Evolutionary conservation across 2,113 vertebrate genomes (phyloP), one percentile per base, ranked within the genome.

Genomic region (Artemisiospiza belli): DNA sequence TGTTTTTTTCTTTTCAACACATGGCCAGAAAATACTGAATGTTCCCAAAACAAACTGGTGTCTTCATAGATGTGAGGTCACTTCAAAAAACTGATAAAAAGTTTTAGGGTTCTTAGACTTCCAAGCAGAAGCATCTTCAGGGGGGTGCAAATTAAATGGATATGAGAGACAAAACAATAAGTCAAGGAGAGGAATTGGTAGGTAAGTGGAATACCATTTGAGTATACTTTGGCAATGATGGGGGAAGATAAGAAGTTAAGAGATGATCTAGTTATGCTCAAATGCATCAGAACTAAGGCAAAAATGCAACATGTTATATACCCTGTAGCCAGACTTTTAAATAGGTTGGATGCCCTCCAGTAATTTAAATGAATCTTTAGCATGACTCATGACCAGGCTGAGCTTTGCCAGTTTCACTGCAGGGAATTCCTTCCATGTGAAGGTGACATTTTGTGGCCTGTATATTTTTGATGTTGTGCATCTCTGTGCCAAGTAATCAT

Each of bases 331-430:
- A 95, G 92, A 86, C 30, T 95, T 94, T 90, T 92, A 95, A 96
- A 93, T 95, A 94, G 88, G 13, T 91, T 97, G 97, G 95, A 95
- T 96, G 83, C n/a, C 90, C 94, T 97, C 96, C 96, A 97, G 95
- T 94, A 93, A 83, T 95, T 93, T 94, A 96, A 96, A 96, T 95
- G 84, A 97, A 89, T 96, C 91, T 95, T 95, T 94, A 95, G 59
- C 59, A 83, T 94, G 92, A 96, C 91, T 95, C 91, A 92, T 87
- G 86, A 80, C 68, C 24, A 83, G 51, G 25, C 68, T 90, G 66
- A 89, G 87, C 68, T 81, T 90, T 94, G 95, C 94, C 75, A 94
- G 59, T 94, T 94, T 93, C 86, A 64, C 95, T 94, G 87, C 75
- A 73, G 96, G 92, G 94, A 94, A 72, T 96, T 96, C 87, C 87